Percentiles rank a stretch among this genome's conserved stretches.
phyloP scores from a whole-genome alignment of 2,113 vertebrate genomes.

The Anhinga rufa region DNA sequence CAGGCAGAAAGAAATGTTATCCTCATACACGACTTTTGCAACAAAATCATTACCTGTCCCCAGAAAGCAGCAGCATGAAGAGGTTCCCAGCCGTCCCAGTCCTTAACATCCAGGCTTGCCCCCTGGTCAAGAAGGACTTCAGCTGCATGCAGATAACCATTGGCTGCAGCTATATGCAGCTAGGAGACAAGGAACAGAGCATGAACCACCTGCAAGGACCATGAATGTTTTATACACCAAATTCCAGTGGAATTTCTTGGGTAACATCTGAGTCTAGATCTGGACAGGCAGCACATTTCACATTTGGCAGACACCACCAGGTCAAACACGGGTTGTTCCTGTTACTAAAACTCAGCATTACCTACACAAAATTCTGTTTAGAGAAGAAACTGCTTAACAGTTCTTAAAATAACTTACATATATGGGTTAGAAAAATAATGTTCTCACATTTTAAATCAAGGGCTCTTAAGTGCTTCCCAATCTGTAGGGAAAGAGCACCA shows the following conservation, averaged over 20 bases:
- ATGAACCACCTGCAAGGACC: background rate
- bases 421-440: background rate
- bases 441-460: background rate
- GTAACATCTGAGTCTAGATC: background rate
- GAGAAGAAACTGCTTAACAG: background rate
- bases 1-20: background rate
- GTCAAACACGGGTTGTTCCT: background rate
- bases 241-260: background rate
- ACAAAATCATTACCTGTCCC: constrained; percentile 84
- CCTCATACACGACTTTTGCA: background rate
- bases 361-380: background rate
- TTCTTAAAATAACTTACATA: background rate
- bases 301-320: background rate
- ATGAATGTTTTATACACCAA: background rate
- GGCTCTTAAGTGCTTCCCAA: background rate
- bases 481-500: background rate
- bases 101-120: constrained; percentile 85
- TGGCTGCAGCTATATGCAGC: constrained; percentile 92
- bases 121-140: constrained; percentile 93
- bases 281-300: background rate
- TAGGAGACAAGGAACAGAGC: constrained; percentile 58
- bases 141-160: constrained; percentile 90
- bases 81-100: constrained; percentile 94
- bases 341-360: background rate
- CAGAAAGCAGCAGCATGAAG: constrained; percentile 96